Evolutionary conservation across 1,140 invertebrate species (phyloP), one percentile per base, ranked within the genome.

Genomic region (Hyles euphorbiae): DNA sequence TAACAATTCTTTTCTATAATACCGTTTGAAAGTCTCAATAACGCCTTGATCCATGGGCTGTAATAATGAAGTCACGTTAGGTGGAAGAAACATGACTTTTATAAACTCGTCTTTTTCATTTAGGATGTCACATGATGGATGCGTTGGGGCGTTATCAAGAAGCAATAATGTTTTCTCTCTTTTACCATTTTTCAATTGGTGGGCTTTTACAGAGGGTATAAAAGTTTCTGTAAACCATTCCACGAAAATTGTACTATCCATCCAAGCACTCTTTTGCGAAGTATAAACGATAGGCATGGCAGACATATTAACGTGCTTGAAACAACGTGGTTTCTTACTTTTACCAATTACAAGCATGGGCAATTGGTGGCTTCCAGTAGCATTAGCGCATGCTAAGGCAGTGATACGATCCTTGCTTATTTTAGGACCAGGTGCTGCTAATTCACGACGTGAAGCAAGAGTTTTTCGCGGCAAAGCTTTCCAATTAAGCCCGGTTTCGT

Each of bases 401-500:
- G 78, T 80, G 44, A 84, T 59, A 34, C 78, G 47, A 36, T 82
- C 73, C 68, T 79, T 87, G 56, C 68, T 74, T 40, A 70, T 56
- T 69, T 88, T 80, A 52, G 65, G 67, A 59, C 68, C 73, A 61
- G 70, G 69, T 62, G 74, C 75, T 65, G 63, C 53, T 63, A 65
- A 70, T 73, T 88, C 72, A 68, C 67, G 63, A 58, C 58, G 58
- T 34, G 72, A 81, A 56, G 60, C 77, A 60, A 63, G 80, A n/a
- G n/a, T 69, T 72, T 76, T 84, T 53, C 48, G 58, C 22, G 81
- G 78, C 34, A 89, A 53, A 55, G 64, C 55, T 78, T 84, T 70
- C n/a, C n/a, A n/a, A n/a, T n/a, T n/a, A 40, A 88, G 61, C n/a
- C 78, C 78, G 43, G 73, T 77, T 73, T 87, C 81, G 59, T 87